Evolutionary conservation across 2,888 invertebrate genomes (phyloP), one percentile per base, ranked within the genome.

Genomic region (Crioceris asparagi): DNA sequence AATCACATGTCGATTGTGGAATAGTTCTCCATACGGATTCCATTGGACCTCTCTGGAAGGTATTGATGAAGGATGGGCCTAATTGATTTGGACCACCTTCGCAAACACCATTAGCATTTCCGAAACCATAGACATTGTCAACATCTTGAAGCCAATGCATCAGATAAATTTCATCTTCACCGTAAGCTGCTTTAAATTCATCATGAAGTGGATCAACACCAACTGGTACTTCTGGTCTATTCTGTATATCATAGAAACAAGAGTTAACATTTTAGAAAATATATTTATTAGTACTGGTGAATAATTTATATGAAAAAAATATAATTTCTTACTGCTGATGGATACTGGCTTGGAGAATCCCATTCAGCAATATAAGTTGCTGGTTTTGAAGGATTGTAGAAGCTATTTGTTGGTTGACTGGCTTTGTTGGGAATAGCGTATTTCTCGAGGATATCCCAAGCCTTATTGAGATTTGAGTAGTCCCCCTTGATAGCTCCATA

Each of bases 81-180:
- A n/a, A n/a, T n/a, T n/a, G n/a, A n/a, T n/a, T n/a, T n/a, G n/a
- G n/a, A n/a, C n/a, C 52, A 38, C 50, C 52, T n/a, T n/a, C n/a
- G n/a, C n/a, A n/a, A n/a, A n/a, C n/a, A n/a, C n/a, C n/a, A n/a
- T n/a, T n/a, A n/a, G n/a, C n/a, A n/a, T n/a, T n/a, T n/a, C n/a
- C n/a, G n/a, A n/a, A n/a, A n/a, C n/a, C n/a, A n/a, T n/a, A n/a
- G n/a, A n/a, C n/a, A n/a, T n/a, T n/a, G n/a, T n/a, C n/a, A n/a
- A n/a, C n/a, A n/a, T n/a, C n/a, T 16, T 44, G 40, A 10, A 52
- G 34, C 52, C 52, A 52, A 34, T 52, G 52, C 50, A 50, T 52
- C 26, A 40, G 35, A 33, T 52, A 52, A 15, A 50, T 44, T 14
- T 43, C 45, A 6, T 29, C 21, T 7, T 31, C 38, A 10, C 46